Percentiles rank a stretch among this genome's conserved stretches.
phyloP scores from a whole-genome alignment of 2,113 vertebrate genomes.

The Thunnus maccoyii region DNA sequence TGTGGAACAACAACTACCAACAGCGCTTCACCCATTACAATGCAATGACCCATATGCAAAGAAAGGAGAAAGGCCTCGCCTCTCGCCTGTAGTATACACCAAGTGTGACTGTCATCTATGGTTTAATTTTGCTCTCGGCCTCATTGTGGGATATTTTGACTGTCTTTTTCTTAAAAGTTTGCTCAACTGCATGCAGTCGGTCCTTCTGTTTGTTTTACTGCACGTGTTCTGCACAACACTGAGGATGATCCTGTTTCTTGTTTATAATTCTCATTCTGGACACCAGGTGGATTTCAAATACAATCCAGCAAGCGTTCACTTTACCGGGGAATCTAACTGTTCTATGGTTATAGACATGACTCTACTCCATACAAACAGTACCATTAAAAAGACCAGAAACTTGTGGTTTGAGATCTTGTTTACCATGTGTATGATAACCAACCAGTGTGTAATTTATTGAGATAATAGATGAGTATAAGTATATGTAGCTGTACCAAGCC shows the following conservation, averaged over 20 bases:
- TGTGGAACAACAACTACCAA: conserved; percentile 59
- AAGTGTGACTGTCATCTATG: conserved; percentile 44
- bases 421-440: conserved; percentile 82
- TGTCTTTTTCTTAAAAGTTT: conserved; percentile 53
- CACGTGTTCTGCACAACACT: conserved; percentile 70
- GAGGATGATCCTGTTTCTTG: conserved; percentile 58
- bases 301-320: conserved; percentile 65
- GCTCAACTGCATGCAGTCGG: conserved; percentile 79
- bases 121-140: conserved; percentile 57
- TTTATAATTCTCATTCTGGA: conserved; percentile 56
- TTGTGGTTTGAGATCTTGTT: conserved; percentile 86
- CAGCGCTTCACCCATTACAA: conserved; percentile 71
- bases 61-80: conserved; percentile 62
- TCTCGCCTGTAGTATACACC: conserved; percentile 55
- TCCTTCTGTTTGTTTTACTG: conserved; percentile 71
- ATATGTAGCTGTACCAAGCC: conserved; percentile 82
- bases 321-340: conserved; percentile 77
- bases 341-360: conserved; percentile 62
- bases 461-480: conserved; percentile 74
- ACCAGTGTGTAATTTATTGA: conserved; percentile 77
- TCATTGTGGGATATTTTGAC: conserved; percentile 55
- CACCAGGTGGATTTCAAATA: conserved; percentile 58
- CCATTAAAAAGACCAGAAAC: conserved; percentile 87
- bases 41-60: conserved; percentile 85
- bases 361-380: conserved; percentile 56